A percentile compares a stretch with the other conserved stretches of the same genome.
These are phyloP conservation scores for Sebastiscus tertius DNA, from an alignment of 2,797 vertebrate species.

Conservation along the genomic window DNA sequence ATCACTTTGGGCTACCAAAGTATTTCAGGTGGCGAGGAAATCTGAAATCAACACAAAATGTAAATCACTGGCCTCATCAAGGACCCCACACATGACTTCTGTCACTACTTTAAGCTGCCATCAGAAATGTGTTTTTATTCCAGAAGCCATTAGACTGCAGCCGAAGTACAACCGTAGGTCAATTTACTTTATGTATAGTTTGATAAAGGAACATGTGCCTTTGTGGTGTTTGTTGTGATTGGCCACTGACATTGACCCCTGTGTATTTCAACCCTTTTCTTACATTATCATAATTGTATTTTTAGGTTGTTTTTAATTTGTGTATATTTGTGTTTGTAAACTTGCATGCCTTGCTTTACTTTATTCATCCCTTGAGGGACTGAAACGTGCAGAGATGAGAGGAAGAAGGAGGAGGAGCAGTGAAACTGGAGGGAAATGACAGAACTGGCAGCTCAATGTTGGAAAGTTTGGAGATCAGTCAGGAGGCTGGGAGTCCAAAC, in stretches of 20 bases:
- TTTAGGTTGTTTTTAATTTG: neutral
- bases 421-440: neutral
- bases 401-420: neutral
- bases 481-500: neutral
- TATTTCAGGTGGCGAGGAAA: neutral
- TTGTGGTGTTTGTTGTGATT: neutral
- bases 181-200: neutral
- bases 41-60: neutral
- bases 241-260: rapidly evolving
- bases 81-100: neutral
- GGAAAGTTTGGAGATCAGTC: neutral
- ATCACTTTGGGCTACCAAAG: neutral
- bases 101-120: neutral
- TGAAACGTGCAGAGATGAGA: neutral
- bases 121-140: neutral
- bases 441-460: neutral
- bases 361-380: neutral
- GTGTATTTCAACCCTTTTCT: neutral
- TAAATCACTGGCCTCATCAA: neutral
- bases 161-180: neutral
- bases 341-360: neutral
- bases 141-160: neutral
- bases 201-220: neutral
- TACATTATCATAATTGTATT: neutral
- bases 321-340: neutral